These are phyloP conservation scores for Flexamia atlantica DNA, from an alignment of 2,888 invertebrate genomes.

Conservation along the genomic window DNA sequence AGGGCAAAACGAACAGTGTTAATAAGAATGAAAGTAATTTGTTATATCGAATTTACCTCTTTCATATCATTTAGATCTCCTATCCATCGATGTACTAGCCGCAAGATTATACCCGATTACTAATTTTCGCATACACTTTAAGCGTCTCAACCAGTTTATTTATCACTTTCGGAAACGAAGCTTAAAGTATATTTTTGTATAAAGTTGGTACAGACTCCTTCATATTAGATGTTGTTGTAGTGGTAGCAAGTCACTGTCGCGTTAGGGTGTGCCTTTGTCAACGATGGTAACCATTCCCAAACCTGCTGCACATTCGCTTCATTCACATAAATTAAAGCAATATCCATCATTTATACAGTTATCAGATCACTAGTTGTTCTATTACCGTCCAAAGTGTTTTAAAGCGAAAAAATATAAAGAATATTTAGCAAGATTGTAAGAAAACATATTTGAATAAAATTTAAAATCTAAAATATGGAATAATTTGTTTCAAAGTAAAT, in stretches of 20 bases:
- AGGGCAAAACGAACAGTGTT: too few relatives aligned
- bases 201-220: neutral
- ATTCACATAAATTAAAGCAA: neutral
- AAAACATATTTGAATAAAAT: too few relatives aligned
- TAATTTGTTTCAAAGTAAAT: too few relatives aligned
- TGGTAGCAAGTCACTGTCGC: neutral
- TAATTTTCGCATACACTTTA: conserved; percentile 10
- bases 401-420: too few relatives aligned
- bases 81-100: neutral
- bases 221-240: neutral
- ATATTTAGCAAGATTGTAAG: too few relatives aligned
- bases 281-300: neutral
- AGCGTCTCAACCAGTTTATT: neutral
- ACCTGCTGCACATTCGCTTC: neutral
- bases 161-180: neutral
- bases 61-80: neutral
- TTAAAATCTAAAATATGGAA: too few relatives aligned
- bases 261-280: conserved; percentile 20
- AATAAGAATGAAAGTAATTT: too few relatives aligned
- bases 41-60: conserved; percentile 3
- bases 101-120: conserved; percentile 4
- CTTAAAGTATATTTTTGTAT: conserved; percentile 24
- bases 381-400: neutral
- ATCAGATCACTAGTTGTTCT: neutral
- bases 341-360: neutral